Evolutionary conservation across 2,113 vertebrate species (phyloP).

Genomic region (Psittacara wagleri): DNA sequence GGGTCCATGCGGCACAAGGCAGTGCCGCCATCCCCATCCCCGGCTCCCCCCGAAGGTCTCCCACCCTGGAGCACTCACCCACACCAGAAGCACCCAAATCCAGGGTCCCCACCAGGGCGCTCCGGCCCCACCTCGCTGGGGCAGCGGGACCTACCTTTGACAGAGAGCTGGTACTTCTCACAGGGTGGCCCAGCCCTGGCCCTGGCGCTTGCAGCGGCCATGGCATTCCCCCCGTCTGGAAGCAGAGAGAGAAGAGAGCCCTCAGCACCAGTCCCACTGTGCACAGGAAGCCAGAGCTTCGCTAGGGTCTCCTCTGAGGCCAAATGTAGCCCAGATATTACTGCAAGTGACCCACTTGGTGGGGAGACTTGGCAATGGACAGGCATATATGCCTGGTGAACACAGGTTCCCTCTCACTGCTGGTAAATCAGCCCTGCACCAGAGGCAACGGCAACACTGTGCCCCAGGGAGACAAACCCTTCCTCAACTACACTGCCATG

Average conservation of each 20-base stretch:
- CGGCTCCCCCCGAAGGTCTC: neutral
- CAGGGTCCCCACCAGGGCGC: rapidly evolving
- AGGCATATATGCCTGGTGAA: rapidly evolving
- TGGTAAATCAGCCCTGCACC: neutral
- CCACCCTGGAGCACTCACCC: rapidly evolving
- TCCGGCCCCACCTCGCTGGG: neutral
- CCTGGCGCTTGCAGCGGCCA: constrained; percentile 90
- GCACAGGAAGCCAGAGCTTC: rapidly evolving
- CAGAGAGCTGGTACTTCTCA: constrained; percentile 88
- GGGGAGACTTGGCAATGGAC: rapidly evolving
- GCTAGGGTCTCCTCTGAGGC: no score
- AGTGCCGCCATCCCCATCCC: neutral
- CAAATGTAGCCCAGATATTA: rapidly evolving
- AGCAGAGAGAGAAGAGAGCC: constrained; percentile 22
- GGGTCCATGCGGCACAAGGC: rapidly evolving
- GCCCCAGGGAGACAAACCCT: neutral
- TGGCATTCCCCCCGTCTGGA: constrained; percentile 85
- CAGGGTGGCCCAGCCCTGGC: constrained; percentile 74
- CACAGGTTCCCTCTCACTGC: neutral
- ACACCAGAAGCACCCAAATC: rapidly evolving
- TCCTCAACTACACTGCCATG: rapidly evolving
- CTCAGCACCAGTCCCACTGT: neutral
- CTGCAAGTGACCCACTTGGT: rapidly evolving
- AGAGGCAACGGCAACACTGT: rapidly evolving
- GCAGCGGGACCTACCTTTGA: constrained; percentile 83